Conservation (phyloP, 2,888 invertebrate genomes). For the Gymnoscelis rufifasciata region DNA sequence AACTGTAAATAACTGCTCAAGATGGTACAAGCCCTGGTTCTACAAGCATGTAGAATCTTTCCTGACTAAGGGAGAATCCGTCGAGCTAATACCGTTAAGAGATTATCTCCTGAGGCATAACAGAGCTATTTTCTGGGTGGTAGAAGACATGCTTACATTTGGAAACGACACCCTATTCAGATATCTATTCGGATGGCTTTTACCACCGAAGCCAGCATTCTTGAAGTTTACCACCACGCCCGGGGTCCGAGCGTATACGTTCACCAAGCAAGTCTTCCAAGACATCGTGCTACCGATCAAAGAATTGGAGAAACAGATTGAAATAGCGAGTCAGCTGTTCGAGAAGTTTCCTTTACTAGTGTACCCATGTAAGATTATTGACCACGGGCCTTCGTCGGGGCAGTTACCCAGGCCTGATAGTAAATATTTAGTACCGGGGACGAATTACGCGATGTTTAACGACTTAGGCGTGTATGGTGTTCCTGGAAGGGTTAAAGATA, state of each 20-base stretch:
- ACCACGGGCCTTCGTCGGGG: constrained; percentile 79
- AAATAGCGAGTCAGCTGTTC: constrained; percentile 78
- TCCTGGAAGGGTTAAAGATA: constrained; percentile 81
- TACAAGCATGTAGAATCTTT: constrained; percentile 83
- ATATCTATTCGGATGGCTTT: constrained; percentile 81
- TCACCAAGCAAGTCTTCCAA: constrained; percentile 85
- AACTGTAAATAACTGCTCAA: constrained; percentile 77
- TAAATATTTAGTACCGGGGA: constrained; percentile 81
- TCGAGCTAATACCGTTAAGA: constrained; percentile 81
- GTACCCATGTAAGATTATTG: constrained; percentile 83
- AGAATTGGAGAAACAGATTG: constrained; percentile 82
- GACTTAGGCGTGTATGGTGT: constrained; percentile 85
- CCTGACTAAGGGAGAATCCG: constrained; percentile 70
- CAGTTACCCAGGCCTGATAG: constrained; percentile 77
- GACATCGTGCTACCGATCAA: constrained; percentile 84
- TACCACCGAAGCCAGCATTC: constrained; percentile 85
- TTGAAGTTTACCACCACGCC: constrained; percentile 85
- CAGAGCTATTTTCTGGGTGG: constrained; percentile 85
- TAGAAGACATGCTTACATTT: constrained; percentile 84
- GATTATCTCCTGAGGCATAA: constrained; percentile 83
- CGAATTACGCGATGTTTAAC: constrained; percentile 84
- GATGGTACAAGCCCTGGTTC: constrained; percentile 86
- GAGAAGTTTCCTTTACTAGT: constrained; percentile 84
- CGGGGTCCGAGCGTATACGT: constrained; percentile 82
- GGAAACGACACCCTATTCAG: constrained; percentile 83